Evolutionary conservation across 1,140 invertebrate species (phyloP), one percentile per base, ranked within the genome.

Genomic region (Drosophila funebris): DNA sequence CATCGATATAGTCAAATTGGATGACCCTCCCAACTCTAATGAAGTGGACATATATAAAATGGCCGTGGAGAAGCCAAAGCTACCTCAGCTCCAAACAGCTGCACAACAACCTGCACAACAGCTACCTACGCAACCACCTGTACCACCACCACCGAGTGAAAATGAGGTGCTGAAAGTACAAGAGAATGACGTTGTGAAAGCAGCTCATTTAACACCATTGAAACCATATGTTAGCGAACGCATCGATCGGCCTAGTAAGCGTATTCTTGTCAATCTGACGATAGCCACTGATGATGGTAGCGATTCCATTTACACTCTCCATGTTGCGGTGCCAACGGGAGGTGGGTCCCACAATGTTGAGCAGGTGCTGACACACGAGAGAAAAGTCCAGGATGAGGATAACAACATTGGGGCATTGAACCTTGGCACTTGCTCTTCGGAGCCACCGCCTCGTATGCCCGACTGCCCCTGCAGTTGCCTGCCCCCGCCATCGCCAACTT

Each of bases 361-460:
- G 50, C 79, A 91, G 52, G 62, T 88, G 24, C 52, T 91, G 31
- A 91, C 71, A 6, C 90, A 88, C 39, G 89, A 91, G 9, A 50
- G 50, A 2, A 36, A 48, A 11, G 24, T 24, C 18, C 14, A 13
- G 6, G 67, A 73, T n/a, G 44, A 57, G 27, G 33, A 62, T 33
- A 69, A 69, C 27, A 52, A 41, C 6, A 56, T 52, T 0, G 60
- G 54, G 14, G 27, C 4, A 22, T 24, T 54, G 9, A 44, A n/a
- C 11, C 9, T 29, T 13, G 57, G 83, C n/a, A 78, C 70, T 54
- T 91, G 90, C 62, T 54, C 83, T 24, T 78, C 81, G 0, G 90
- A 91, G 61, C 90, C 91, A 18, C 91, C 91, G 2, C 91, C 91
- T 27, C 87, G 84, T 16, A 91, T 90, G 76, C 91, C 91, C 11